Percentiles rank a stretch among this genome's conserved stretches.
Evolutionary conservation across 2,888 invertebrate species (phyloP).

Genomic region (Drosophila multiciliata): DNA sequence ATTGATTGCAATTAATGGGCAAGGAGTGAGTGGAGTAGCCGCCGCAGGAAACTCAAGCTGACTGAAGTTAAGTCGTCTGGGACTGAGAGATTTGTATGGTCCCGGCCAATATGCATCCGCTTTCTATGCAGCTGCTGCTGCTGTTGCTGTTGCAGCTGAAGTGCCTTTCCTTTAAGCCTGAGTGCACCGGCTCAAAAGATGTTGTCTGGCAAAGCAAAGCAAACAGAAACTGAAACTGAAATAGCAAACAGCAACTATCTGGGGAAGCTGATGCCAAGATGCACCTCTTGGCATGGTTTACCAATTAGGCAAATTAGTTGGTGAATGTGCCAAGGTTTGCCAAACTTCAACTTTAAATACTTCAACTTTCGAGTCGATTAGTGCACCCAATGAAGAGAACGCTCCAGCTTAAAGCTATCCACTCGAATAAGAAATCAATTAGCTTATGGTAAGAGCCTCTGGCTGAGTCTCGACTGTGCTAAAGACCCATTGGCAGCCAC

Average conservation of each 20-base stretch:
- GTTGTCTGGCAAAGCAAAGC: constrained; percentile 62
- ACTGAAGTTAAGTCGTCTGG: constrained; percentile 14
- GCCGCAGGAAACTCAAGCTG: constrained; percentile 12
- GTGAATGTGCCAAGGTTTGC: constrained; percentile 39
- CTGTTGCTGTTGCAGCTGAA: constrained; percentile 37
- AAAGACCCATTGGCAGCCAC: constrained; percentile 46
- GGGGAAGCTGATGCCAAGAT: constrained; percentile 47
- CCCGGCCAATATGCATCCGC: constrained; percentile 28
- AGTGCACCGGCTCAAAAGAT: constrained; percentile 69
- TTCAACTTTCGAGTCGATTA: constrained; percentile 39
- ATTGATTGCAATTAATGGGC: constrained; percentile 79
- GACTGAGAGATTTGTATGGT: constrained; percentile 29
- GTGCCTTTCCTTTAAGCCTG: constrained; percentile 62
- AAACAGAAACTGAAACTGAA: constrained; percentile 46
- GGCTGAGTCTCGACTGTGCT: constrained; percentile 8
- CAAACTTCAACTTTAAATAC: constrained; percentile 16
- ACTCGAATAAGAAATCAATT: constrained; percentile 62
- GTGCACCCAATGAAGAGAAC: constrained; percentile 40
- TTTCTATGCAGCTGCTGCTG: constrained; percentile 12
- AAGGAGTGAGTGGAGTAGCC: background rate
- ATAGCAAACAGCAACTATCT: constrained; percentile 2
- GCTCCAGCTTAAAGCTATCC: constrained; percentile 44
- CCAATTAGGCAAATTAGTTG: constrained; percentile 78
- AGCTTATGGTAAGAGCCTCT: constrained; percentile 25
- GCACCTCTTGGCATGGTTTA: constrained; percentile 60